phyloP scores from a whole-genome alignment of 2,888 invertebrate genomes.

The Luperina testacea region DNA sequence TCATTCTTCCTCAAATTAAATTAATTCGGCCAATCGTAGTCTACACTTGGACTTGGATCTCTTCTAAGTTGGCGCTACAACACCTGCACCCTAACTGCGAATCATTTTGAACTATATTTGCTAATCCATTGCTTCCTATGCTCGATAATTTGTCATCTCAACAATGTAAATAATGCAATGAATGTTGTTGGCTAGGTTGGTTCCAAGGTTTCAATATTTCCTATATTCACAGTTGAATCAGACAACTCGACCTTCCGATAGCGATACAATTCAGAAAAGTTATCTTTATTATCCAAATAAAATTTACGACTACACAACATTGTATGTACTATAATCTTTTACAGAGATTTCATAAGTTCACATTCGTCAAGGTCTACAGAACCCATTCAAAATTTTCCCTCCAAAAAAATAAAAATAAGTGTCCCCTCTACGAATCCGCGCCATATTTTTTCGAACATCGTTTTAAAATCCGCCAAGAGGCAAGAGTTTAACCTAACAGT shows the following conservation, averaged over 20 bases:
- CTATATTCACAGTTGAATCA: background rate
- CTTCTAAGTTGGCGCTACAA: background rate
- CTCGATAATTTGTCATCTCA: no score
- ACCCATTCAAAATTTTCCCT: conserved; percentile 67
- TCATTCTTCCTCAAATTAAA: background rate
- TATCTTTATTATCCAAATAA: background rate
- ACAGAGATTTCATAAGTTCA: background rate
- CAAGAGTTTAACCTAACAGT: conserved; percentile 86
- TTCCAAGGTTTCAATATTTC: background rate
- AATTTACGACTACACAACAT: background rate
- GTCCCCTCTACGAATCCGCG: conserved; percentile 77
- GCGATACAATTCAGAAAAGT: background rate
- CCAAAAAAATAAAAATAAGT: conserved; percentile 70
- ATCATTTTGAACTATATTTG: no score
- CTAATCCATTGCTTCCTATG: no score
- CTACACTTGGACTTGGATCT: background rate
- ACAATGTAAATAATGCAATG: no score
- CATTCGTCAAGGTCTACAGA: conserved; percentile 67
- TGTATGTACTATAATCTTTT: background rate
- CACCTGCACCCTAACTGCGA: background rate
- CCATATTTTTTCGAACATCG: conserved; percentile 77
- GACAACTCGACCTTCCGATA: background rate
- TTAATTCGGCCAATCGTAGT: background rate
- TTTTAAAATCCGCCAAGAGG: conserved; percentile 87
- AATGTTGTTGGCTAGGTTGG: background rate